phyloP scores from a whole-genome alignment of 1,140 invertebrate species.

The Brachionus rotundiformis region DNA sequence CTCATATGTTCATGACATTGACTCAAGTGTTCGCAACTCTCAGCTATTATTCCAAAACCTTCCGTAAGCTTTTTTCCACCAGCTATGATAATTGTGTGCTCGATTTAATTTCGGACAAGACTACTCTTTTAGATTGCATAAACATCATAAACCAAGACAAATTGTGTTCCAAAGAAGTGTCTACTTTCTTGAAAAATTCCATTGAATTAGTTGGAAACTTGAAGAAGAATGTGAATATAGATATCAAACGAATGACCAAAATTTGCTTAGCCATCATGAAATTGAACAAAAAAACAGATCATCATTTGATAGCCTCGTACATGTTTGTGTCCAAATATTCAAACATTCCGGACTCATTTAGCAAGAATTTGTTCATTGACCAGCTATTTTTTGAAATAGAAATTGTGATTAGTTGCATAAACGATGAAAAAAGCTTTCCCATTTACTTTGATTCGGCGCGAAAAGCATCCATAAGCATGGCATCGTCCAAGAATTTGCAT shows the following conservation, averaged over 20 bases:
- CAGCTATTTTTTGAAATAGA: not conserved
- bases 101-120: not conserved
- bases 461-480: not conserved
- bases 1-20: not conserved
- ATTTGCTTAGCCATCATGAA: not conserved
- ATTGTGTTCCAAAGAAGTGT: not conserved
- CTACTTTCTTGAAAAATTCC: not conserved
- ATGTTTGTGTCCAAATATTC: conserved; percentile 4
- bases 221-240: not conserved
- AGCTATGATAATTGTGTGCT: not conserved
- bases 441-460: conserved; percentile 21
- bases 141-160: conserved; percentile 7
- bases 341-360: not conserved
- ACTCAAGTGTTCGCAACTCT: not conserved
- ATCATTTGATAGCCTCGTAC: not conserved
- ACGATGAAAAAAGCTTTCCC: not conserved
- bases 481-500: not conserved
- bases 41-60: conserved; percentile 15
- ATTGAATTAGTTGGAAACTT: not conserved
- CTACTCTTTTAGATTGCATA: not conserved
- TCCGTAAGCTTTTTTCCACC: not conserved
- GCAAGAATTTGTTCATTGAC: not conserved
- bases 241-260: not conserved
- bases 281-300: not conserved
- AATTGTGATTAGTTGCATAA: not conserved